Evolutionary conservation across 2,797 vertebrate genomes (phyloP).

Genomic region (Uromys caudimaculatus): DNA sequence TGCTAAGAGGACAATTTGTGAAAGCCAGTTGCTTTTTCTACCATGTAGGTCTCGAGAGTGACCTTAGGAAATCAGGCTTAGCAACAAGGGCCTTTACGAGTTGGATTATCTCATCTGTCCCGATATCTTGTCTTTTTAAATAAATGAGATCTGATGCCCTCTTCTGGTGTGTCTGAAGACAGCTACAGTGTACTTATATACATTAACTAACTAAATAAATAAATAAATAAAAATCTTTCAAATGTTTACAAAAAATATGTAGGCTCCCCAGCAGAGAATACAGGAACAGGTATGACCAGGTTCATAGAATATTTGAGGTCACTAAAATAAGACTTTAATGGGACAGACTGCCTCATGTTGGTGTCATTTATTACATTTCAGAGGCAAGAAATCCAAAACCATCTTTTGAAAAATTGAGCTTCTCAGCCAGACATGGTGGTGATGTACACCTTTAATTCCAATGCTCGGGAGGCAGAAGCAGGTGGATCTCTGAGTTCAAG

Average conservation of each 20-base stretch:
- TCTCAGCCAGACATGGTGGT: not conserved
- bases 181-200: no score
- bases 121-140: no score
- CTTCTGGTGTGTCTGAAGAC: no score
- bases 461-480: not conserved
- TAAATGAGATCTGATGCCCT: not conserved
- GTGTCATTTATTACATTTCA: constrained; percentile 2
- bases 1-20: not conserved
- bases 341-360: not conserved
- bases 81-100: not conserved
- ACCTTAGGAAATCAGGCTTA: not conserved
- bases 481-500: not conserved
- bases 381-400: constrained; percentile 41
- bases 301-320: constrained; percentile 1
- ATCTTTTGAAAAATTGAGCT: constrained; percentile 40
- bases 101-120: not conserved
- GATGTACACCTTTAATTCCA: not conserved
- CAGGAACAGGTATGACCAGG: not conserved
- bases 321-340: constrained; percentile 44
- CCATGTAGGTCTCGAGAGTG: not conserved
- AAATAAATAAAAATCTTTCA: no score
- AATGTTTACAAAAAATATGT: not conserved
- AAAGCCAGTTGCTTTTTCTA: not conserved
- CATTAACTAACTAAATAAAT: no score
- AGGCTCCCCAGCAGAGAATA: not conserved